A percentile compares a stretch with the other conserved stretches of the same genome.
phyloP scores from a whole-genome alignment of 2,888 invertebrate genomes.

The Terebella lapidaria region DNA sequence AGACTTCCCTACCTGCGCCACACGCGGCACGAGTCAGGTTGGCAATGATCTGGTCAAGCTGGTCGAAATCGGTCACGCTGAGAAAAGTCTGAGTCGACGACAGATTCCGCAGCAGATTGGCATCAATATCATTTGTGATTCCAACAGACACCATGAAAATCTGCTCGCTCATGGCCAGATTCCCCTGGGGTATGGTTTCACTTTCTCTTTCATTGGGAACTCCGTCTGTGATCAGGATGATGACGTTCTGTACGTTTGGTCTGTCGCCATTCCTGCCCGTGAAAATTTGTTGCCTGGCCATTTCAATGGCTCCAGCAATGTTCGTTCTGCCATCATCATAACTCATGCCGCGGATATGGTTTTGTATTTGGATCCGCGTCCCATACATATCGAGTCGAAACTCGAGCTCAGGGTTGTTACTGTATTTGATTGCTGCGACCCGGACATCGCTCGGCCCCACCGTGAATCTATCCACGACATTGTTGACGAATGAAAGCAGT shows the following conservation, averaged over 20 bases:
- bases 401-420: constrained; percentile 32
- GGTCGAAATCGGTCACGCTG: too few species aligned
- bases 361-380: constrained; percentile 26
- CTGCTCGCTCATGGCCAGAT: background rate
- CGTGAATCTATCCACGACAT: background rate
- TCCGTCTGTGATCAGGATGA: background rate
- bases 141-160: background rate
- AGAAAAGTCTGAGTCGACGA: too few species aligned
- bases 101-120: background rate
- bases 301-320: constrained; percentile 33
- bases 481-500: background rate
- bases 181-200: background rate
- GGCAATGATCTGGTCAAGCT: constrained; percentile 34
- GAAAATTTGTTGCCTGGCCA: constrained; percentile 26
- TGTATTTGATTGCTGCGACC: constrained; percentile 30
- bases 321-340: constrained; percentile 38
- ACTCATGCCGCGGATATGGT: constrained; percentile 22
- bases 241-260: background rate
- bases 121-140: background rate
- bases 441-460: background rate
- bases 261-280: constrained; percentile 10
- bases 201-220: background rate
- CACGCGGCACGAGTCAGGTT: constrained; percentile 17
- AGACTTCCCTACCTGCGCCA: too few species aligned
- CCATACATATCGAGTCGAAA: constrained; percentile 33